Evolutionary conservation across 2,888 invertebrate genomes (phyloP).

Genomic region (Mantis religiosa): DNA sequence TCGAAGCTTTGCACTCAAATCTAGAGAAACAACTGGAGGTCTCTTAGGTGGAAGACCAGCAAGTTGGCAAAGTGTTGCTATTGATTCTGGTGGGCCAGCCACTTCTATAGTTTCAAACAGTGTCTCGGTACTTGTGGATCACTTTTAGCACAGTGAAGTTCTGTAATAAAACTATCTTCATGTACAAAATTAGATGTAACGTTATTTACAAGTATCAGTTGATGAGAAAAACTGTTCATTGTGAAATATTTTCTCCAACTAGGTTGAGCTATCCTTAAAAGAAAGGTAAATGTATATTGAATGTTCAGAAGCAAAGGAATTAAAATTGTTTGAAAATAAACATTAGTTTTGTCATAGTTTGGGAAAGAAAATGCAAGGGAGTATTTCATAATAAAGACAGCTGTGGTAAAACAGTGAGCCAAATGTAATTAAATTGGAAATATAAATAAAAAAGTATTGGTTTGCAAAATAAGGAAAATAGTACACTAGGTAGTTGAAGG

Average conservation of each 20-base stretch:
- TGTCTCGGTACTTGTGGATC: conserved; percentile 87
- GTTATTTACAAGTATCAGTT: neutral
- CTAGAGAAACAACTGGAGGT: conserved; percentile 61
- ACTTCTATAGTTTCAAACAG: conserved; percentile 76
- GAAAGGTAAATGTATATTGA: neutral
- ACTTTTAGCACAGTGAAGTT: conserved; percentile 56
- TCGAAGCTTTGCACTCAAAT: conserved; percentile 71
- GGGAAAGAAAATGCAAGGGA: neutral
- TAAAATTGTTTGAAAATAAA: neutral
- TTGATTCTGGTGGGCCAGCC: conserved; percentile 79
- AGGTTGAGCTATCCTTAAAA: neutral
- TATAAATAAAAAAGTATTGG: neutral
- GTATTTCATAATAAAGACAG: neutral
- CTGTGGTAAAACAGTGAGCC: neutral
- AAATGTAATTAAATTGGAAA: neutral
- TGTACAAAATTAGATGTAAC: neutral
- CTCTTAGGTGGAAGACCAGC: conserved; percentile 38
- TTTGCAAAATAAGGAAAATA: neutral
- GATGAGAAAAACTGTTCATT: neutral
- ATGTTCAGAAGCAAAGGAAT: neutral
- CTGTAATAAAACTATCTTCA: neutral
- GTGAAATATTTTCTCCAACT: neutral
- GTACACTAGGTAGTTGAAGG: neutral
- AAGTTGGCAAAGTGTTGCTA: conserved; percentile 77
- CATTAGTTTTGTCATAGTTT: neutral